These are phyloP conservation scores for Cryptocephalus moraei DNA, from an alignment of 2,888 invertebrate genomes.

Conservation along the genomic window DNA sequence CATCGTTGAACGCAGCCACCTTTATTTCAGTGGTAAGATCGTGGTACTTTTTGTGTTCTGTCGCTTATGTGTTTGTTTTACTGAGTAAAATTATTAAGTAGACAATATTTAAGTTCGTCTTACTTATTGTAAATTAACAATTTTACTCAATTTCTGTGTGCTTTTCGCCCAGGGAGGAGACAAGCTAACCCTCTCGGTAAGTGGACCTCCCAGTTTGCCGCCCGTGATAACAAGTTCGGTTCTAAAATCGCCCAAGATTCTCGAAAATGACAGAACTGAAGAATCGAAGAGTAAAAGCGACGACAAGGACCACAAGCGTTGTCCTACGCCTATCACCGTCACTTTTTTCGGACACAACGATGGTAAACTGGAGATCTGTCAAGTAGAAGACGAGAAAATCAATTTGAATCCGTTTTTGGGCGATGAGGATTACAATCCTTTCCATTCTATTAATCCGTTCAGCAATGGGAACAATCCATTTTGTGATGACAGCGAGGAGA, in stretches of 20 bases:
- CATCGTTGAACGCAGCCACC: slow-evolving; percentile 51
- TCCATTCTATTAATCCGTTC: slow-evolving; percentile 27
- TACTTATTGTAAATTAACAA: neutral
- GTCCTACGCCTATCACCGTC: slow-evolving; percentile 48
- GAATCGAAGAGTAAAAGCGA: slow-evolving; percentile 15
- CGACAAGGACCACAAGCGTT: slow-evolving; percentile 29
- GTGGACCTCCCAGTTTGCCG: slow-evolving; percentile 36
- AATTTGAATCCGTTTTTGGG: slow-evolving; percentile 31
- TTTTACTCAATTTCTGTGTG: slow-evolving; percentile 3
- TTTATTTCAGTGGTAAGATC: slow-evolving; percentile 65
- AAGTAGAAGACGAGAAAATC: slow-evolving; percentile 19
- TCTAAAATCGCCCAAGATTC: slow-evolving; percentile 20
- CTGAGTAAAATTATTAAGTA: no score
- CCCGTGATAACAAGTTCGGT: slow-evolving; percentile 15
- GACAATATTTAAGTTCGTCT: no score
- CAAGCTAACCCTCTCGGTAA: slow-evolving; percentile 56
- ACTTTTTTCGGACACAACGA: slow-evolving; percentile 44
- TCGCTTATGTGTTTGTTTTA: neutral
- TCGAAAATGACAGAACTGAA: slow-evolving; percentile 31
- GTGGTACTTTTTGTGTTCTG: neutral
- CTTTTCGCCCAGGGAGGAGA: slow-evolving; percentile 50
- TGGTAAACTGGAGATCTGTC: slow-evolving; percentile 21
- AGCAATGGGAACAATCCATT: slow-evolving; percentile 32
- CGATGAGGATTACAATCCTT: slow-evolving; percentile 35
- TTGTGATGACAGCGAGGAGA: slow-evolving; percentile 7